Evolutionary conservation across 1,140 invertebrate genomes (phyloP).

Genomic region (Delia radicum): DNA sequence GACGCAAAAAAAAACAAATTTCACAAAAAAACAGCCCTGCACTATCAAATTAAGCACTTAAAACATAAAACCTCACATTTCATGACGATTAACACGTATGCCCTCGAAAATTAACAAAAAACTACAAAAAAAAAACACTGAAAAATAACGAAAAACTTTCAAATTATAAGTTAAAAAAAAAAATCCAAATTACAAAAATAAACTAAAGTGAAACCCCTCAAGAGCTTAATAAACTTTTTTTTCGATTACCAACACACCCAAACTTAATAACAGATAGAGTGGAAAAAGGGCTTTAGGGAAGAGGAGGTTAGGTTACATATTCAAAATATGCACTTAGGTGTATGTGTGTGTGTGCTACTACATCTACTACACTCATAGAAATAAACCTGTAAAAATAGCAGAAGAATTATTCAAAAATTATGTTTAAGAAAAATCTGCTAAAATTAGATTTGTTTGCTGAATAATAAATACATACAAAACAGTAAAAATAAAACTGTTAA

Average conservation of each 20-base stretch:
- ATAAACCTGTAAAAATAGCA: too few relatives aligned
- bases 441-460: too few relatives aligned
- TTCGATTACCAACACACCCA: background rate
- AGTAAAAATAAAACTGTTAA: too few relatives aligned
- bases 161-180: slow-evolving; percentile 20
- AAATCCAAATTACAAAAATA: background rate
- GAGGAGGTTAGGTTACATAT: background rate
- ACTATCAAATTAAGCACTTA: slow-evolving; percentile 21
- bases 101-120: slow-evolving; percentile 9
- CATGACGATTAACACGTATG: slow-evolving; percentile 18
- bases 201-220: slow-evolving; percentile 15
- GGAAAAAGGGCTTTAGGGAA: background rate
- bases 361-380: too few relatives aligned
- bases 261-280: background rate
- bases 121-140: background rate
- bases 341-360: background rate
- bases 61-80: slow-evolving; percentile 11
- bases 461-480: too few relatives aligned
- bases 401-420: too few relatives aligned
- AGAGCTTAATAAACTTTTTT: slow-evolving; percentile 6
- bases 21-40: too few relatives aligned
- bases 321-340: background rate
- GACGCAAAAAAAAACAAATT: too few relatives aligned
- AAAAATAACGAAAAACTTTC: background rate
- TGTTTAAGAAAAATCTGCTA: too few relatives aligned